Evolutionary conservation across 35 echinoderm and acorn worm genomes (phyloP).

Genomic region (Ptychodera flava): DNA sequence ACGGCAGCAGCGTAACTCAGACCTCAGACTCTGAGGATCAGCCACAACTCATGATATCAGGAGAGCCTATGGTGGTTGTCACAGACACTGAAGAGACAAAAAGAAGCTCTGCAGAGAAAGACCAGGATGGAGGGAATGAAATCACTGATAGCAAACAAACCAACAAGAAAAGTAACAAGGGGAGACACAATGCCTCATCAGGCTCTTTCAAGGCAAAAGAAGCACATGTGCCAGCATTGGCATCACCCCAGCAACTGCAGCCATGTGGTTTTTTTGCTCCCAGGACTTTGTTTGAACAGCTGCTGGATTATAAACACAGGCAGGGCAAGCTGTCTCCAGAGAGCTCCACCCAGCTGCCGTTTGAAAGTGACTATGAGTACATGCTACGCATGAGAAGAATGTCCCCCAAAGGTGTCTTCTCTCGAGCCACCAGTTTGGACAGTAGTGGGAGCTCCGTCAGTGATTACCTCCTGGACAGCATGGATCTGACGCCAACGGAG

Average conservation of each 20-base stretch:
- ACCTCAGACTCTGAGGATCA: neutral
- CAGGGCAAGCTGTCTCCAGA: too few relatives aligned
- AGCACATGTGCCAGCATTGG: neutral
- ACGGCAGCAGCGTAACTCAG: neutral
- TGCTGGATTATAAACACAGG: neutral
- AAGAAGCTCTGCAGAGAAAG: neutral
- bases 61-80: neutral
- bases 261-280: too few relatives aligned
- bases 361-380: slow-evolving; percentile 1
- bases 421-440: slow-evolving; percentile 60
- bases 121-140: neutral
- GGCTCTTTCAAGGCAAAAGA: neutral
- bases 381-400: neutral
- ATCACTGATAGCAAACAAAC: neutral
- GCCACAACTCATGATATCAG: neutral
- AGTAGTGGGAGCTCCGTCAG: slow-evolving; percentile 25
- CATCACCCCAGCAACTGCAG: neutral
- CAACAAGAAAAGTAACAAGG: neutral
- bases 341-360: neutral
- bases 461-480: slow-evolving; percentile 13
- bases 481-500: slow-evolving; percentile 56
- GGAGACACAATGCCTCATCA: neutral
- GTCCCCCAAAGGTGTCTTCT: slow-evolving; percentile 21
- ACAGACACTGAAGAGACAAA: neutral
- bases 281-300: neutral